phyloP scores from a whole-genome alignment of 2,797 vertebrate genomes.

The Champsocephalus esox region DNA sequence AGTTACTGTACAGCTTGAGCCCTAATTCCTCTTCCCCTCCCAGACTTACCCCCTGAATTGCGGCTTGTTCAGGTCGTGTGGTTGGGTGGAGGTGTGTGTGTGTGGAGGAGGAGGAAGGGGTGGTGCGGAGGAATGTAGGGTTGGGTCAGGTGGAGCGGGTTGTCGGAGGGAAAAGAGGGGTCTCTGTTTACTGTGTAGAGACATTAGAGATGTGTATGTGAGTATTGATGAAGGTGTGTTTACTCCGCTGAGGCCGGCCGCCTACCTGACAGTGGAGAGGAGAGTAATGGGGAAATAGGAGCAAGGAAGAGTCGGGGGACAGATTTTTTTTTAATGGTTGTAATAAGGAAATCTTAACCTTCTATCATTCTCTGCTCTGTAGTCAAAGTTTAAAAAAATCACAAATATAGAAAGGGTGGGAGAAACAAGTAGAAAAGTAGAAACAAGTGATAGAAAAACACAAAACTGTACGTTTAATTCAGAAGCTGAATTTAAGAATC shows the following conservation, averaged over 20 bases:
- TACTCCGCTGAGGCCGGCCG: conserved; percentile 54
- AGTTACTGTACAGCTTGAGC: conserved; percentile 66
- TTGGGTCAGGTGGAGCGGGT: conserved; percentile 64
- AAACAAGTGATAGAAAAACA: conserved; percentile 3
- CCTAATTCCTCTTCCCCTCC: conserved; percentile 42
- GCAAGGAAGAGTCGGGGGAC: conserved; percentile 1
- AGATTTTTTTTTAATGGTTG: conserved; percentile 4
- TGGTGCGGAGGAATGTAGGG: conserved; percentile 72
- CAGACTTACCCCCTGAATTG: conserved; percentile 72
- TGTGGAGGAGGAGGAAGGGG: conserved; percentile 40
- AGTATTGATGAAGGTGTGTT: conserved; percentile 76
- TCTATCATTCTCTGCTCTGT: neutral
- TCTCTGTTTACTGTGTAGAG: conserved; percentile 74
- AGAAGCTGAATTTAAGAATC: conserved; percentile 33
- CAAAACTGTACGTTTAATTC: conserved; percentile 13
- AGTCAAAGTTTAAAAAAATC: neutral
- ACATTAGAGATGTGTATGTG: conserved; percentile 67
- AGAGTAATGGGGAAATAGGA: conserved; percentile 30
- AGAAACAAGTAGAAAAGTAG: neutral
- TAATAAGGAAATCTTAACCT: neutral
- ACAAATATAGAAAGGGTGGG: neutral
- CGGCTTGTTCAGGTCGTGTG: conserved; percentile 70
- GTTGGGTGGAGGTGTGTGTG: conserved; percentile 49
- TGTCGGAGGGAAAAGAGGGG: conserved; percentile 68
- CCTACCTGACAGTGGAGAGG: conserved; percentile 49